phyloP scores from a whole-genome alignment of 92 coral and sea anemone genomes.

The Plumapathes pennacea region DNA sequence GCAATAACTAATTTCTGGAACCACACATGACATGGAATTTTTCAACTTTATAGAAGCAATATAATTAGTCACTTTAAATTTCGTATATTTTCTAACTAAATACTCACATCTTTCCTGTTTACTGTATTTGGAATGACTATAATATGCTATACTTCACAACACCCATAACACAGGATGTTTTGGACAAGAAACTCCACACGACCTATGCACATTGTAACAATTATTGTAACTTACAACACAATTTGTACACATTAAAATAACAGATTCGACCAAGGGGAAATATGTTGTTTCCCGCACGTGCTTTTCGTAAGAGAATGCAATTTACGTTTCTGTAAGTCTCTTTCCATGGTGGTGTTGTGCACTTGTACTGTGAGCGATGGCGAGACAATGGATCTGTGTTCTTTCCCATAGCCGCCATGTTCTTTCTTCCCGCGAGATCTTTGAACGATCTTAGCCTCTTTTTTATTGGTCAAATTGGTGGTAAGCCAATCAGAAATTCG shows the following conservation, averaged over 20 bases:
- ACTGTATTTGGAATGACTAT: background rate
- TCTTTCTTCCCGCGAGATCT: conserved; percentile 68
- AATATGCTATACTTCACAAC: background rate
- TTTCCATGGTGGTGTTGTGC: conserved; percentile 98
- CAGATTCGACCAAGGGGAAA: too few species aligned
- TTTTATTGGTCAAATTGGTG: conserved; percentile 28
- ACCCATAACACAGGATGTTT: too few species aligned
- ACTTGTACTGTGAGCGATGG: conserved; percentile 85
- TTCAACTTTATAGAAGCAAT: too few species aligned
- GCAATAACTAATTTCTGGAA: too few species aligned
- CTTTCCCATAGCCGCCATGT: conserved; percentile 70
- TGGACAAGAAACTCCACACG: too few species aligned
- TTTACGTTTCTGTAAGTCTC: conserved; percentile 92
- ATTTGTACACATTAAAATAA: too few species aligned
- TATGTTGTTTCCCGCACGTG: too few species aligned
- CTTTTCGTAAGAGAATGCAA: background rate
- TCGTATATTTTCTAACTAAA: too few species aligned
- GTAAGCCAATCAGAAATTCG: conserved; percentile 32
- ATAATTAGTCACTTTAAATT: too few species aligned
- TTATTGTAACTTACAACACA: too few species aligned
- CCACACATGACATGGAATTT: too few species aligned
- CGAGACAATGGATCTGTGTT: conserved; percentile 75
- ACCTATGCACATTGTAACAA: too few species aligned
- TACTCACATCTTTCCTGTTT: background rate
- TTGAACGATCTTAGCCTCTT: background rate